Percentiles rank a stretch among this genome's conserved stretches.
Evolutionary conservation across 1,140 invertebrate species (phyloP).

Genomic region (Pararge aegeria): DNA sequence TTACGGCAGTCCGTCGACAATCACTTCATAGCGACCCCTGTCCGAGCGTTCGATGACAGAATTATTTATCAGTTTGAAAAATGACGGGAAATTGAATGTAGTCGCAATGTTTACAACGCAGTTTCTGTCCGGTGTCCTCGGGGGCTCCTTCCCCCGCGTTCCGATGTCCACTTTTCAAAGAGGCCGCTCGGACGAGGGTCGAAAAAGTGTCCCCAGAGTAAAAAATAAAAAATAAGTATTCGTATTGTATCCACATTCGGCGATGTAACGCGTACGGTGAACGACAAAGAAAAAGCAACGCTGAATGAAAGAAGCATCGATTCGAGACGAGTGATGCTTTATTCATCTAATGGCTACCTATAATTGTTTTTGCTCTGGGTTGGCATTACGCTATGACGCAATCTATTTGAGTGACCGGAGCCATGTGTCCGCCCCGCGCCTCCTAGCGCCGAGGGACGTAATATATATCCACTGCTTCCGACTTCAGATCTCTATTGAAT

Average conservation of each 20-base stretch:
- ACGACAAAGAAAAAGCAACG: slow-evolving; percentile 66
- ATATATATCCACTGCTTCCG: slow-evolving; percentile 41
- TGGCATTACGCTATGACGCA: slow-evolving; percentile 61
- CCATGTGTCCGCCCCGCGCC: slow-evolving; percentile 47
- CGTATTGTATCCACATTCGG: slow-evolving; percentile 69
- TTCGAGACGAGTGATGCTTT: slow-evolving; percentile 50
- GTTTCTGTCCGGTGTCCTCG: slow-evolving; percentile 77
- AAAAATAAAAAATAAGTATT: slow-evolving; percentile 79
- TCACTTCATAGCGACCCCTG: slow-evolving; percentile 79
- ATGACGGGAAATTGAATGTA: slow-evolving; percentile 82
- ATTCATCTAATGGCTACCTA: slow-evolving; percentile 59
- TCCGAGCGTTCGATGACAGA: slow-evolving; percentile 78
- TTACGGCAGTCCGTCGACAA: slow-evolving; percentile 74
- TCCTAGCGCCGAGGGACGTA: slow-evolving; percentile 37
- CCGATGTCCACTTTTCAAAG: slow-evolving; percentile 80
- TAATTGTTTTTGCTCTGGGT: slow-evolving; percentile 66
- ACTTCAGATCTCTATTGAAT: slow-evolving; percentile 53
- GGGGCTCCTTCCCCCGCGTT: slow-evolving; percentile 76
- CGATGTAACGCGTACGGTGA: slow-evolving; percentile 57
- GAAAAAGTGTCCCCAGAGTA: slow-evolving; percentile 79
- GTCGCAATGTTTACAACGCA: slow-evolving; percentile 81
- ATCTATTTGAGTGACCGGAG: slow-evolving; percentile 68
- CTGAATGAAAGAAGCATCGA: slow-evolving; percentile 46
- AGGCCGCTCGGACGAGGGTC: slow-evolving; percentile 79
- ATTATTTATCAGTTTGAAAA: slow-evolving; percentile 82